Percentiles rank a stretch among this genome's conserved stretches.
Evolutionary conservation across 2,888 invertebrate species (phyloP).

Genomic region (Beris morrisii): DNA sequence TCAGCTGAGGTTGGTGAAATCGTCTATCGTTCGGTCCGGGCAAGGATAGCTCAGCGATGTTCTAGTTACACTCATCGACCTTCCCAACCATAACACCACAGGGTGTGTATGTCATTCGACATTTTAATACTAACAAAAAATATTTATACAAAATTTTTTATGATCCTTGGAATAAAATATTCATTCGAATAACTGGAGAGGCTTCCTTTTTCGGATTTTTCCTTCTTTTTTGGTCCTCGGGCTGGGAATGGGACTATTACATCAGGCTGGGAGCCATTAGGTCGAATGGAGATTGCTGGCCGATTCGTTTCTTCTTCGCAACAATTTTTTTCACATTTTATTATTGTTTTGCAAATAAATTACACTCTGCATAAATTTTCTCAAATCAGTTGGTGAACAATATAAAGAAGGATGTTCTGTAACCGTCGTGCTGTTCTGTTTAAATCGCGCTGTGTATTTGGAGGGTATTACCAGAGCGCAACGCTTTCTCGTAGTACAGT

Average conservation of each 20-base stretch:
- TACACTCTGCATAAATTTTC: conserved; percentile 31
- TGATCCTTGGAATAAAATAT: conserved; percentile 38
- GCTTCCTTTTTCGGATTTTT: conserved; percentile 7
- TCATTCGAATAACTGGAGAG: conserved; percentile 38
- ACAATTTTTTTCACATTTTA: conserved; percentile 3
- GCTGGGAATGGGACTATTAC: neutral
- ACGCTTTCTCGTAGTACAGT: no score
- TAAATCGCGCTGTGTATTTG: no score
- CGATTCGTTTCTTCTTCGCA: conserved; percentile 21
- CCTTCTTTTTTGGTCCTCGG: neutral
- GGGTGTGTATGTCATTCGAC: conserved; percentile 35
- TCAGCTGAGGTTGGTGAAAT: conserved; percentile 31
- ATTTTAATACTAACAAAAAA: conserved; percentile 38
- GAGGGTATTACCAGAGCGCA: no score
- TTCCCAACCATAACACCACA: neutral
- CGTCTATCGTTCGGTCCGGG: neutral
- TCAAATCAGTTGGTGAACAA: conserved; percentile 11
- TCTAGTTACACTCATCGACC: neutral
- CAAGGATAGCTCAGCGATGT: conserved; percentile 33
- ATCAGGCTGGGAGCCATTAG: conserved; percentile 8
- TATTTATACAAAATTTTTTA: conserved; percentile 39
- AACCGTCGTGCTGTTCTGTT: no score
- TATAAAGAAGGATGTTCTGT: conserved; percentile 10
- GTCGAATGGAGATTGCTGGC: conserved; percentile 17
- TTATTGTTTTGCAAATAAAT: conserved; percentile 21